phyloP scores from a whole-genome alignment of 1,140 invertebrate genomes.

The Diplogasteroides magnus region DNA sequence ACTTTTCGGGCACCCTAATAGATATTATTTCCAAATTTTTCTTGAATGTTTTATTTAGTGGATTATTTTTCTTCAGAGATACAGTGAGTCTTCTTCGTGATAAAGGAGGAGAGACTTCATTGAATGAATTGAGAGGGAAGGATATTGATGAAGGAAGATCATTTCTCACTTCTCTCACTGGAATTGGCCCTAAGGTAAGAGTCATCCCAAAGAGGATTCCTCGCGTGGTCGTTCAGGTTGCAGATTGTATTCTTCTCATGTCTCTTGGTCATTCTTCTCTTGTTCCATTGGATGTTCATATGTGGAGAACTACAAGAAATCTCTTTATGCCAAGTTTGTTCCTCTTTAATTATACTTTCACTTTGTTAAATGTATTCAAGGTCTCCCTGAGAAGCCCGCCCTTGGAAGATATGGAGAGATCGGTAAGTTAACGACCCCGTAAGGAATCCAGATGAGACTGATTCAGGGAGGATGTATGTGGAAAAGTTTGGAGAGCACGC shows the following conservation, averaged over 20 bases:
- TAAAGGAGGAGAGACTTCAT: too few species aligned
- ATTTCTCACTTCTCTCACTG: slow-evolving; percentile 9
- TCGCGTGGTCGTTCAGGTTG: slow-evolving; percentile 65
- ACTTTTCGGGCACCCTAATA: too few species aligned
- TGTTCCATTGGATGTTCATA: slow-evolving; percentile 90
- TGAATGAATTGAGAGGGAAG: too few species aligned
- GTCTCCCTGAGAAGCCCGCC: not conserved
- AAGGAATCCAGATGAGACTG: not conserved
- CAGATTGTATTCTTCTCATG: slow-evolving; percentile 95
- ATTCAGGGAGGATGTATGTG: slow-evolving; percentile 68
- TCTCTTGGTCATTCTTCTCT: slow-evolving; percentile 78
- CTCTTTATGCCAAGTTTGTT: slow-evolving; percentile 61
- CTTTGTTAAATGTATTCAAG: not conserved
- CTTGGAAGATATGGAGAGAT: not conserved
- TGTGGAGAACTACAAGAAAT: slow-evolving; percentile 84
- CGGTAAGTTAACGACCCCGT: not conserved
- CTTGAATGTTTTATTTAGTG: too few species aligned
- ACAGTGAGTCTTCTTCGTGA: too few species aligned
- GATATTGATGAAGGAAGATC: not conserved
- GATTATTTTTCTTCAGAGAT: too few species aligned
- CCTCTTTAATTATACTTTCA: not conserved
- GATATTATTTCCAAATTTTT: too few species aligned
- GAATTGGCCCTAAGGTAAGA: slow-evolving; percentile 22
- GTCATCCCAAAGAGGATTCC: not conserved
- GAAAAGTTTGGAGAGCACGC: slow-evolving; percentile 76